Percentiles rank a stretch among this genome's conserved stretches.
These are phyloP conservation scores for Ostrea denselamellosa DNA, from an alignment of 1,140 invertebrate species.

Conservation along the genomic window DNA sequence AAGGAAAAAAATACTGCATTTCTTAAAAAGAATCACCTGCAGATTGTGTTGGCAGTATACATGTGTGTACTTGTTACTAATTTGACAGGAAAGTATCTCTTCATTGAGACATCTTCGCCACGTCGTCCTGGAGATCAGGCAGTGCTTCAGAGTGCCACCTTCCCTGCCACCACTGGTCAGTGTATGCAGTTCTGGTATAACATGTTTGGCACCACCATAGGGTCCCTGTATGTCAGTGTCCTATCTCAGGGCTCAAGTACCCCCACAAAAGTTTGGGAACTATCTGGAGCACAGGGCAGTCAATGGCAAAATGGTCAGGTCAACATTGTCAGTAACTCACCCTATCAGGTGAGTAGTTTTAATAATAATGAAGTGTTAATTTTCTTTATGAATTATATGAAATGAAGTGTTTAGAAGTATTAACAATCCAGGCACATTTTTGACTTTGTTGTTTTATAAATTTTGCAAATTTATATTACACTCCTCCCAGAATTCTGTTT, in stretches of 20 bases:
- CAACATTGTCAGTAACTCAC: constrained; percentile 50
- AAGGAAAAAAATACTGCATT: neutral
- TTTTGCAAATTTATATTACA: too few species aligned
- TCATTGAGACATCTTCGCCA: constrained; percentile 70
- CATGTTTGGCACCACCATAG: constrained; percentile 73
- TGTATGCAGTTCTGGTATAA: constrained; percentile 75
- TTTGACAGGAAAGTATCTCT: constrained; percentile 69
- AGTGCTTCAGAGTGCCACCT: constrained; percentile 68
- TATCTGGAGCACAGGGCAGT: constrained; percentile 65
- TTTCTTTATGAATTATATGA: too few species aligned
- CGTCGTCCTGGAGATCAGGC: constrained; percentile 67
- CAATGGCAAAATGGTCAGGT: constrained; percentile 60
- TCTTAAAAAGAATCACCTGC: too few species aligned
- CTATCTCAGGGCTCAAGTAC: constrained; percentile 28
- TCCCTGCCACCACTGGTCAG: constrained; percentile 46
- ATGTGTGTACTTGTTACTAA: neutral
- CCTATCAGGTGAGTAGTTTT: constrained; percentile 53
- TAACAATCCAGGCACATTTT: too few species aligned
- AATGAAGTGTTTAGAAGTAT: too few species aligned
- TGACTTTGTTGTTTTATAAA: too few species aligned
- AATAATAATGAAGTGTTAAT: neutral
- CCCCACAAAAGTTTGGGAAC: constrained; percentile 55
- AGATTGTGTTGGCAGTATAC: too few species aligned
- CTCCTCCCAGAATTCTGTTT: too few species aligned
- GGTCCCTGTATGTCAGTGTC: constrained; percentile 60